phyloP scores from a whole-genome alignment of 2,113 vertebrate species.

The Mugil cephalus region DNA sequence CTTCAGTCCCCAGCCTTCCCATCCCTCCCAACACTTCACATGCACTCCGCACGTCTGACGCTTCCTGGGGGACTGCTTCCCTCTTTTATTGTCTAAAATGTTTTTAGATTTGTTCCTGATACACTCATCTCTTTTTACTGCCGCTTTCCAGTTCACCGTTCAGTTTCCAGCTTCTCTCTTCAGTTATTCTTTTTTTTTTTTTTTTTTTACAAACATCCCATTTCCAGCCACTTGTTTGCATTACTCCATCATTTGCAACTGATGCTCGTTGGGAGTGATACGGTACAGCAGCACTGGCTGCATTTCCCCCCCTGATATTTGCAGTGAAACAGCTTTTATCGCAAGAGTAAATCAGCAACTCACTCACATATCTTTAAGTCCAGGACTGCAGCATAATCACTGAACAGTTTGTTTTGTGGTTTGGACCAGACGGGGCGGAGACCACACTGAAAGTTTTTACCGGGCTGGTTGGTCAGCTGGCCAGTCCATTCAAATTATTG shows the following conservation, averaged over 20 bases:
- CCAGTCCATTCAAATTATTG: too few species aligned
- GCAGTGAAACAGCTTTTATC: background rate
- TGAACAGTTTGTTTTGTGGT: background rate
- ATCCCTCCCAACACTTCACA: constrained; percentile 14
- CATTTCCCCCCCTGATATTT: background rate
- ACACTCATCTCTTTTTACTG: constrained; percentile 26
- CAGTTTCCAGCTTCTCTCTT: constrained; percentile 30
- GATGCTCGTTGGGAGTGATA: constrained; percentile 7
- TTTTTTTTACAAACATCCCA: constrained; percentile 12
- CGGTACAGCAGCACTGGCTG: background rate
- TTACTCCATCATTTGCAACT: constrained; percentile 8
- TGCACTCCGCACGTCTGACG: background rate
- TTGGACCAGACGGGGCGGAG: too few species aligned
- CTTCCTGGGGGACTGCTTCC: background rate
- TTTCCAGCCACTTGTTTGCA: constrained; percentile 27
- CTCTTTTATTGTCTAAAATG: constrained; percentile 20
- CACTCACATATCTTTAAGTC: background rate
- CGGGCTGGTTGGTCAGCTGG: too few species aligned
- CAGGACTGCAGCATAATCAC: background rate
- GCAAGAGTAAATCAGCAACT: background rate
- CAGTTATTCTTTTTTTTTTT: constrained; percentile 18
- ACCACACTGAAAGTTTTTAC: too few species aligned
- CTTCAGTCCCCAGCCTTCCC: constrained; percentile 7
- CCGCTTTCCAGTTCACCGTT: constrained; percentile 26
- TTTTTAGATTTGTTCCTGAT: constrained; percentile 21